Base-by-base conservation (phyloP, 2,888 invertebrate genomes). In the Notodonta ziczac region DNA sequence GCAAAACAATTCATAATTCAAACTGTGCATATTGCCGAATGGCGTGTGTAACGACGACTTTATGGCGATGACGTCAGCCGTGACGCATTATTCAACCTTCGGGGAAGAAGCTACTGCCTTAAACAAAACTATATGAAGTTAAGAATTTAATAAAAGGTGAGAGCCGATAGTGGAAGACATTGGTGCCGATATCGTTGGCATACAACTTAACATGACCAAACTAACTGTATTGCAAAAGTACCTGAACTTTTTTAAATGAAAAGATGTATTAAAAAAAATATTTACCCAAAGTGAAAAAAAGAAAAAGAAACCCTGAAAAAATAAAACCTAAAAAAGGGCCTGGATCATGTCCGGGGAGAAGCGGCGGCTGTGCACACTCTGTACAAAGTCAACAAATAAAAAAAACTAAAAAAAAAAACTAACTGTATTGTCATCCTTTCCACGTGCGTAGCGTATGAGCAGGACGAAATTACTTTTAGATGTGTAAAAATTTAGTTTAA, bases 41-140 rank as follows among this genome's bases (percentile, higher is more conserved):
- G 64, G 66, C 58, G 64, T 61, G 72, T 69, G 64, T 60, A 68
- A 74, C 57, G 66, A 57, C 48, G 54, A 57, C 48, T 61, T 74
- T 66, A 74, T 74, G 74, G 54, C 71, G 71, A 72, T 71, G 14
- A 42, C 7, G 32, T 14, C 53, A 61, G 54, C 14, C 7, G 42
- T 72, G 72, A 72, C 72, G 72, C 61, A 71, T 56, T 56, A 61
- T 46, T 46, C n/a, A 46, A 46, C 46, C 46, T 46, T 46, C 46
- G 46, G 13, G 46, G 5, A 46, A 46, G 46, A n/a, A 46, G 46
- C 46, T 46, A 46, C 46, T 46, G 46, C 24, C 44, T 44, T 9
- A 2, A 44, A 12, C 44, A 44, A 44, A 44, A 12, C 13, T 4
- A 13, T 44, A 44, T 44, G 44, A 44, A 44, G 12, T 44, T 44